These are phyloP conservation scores for Perccottus glenii DNA, from an alignment of 2,113 vertebrate species.

Conservation along the genomic window DNA sequence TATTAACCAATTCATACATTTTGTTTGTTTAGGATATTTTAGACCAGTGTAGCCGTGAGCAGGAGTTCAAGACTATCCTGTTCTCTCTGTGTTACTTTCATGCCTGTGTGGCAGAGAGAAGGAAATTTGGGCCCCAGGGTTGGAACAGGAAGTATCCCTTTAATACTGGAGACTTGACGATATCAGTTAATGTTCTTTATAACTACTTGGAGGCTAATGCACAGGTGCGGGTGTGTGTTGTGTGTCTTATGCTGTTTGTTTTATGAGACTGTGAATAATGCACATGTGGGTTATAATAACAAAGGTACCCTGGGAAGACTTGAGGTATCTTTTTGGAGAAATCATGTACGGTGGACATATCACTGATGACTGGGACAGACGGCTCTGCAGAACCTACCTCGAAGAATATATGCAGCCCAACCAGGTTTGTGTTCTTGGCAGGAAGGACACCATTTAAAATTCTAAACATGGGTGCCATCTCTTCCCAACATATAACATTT, in stretches of 20 bases:
- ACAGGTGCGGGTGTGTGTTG: constrained; percentile 70
- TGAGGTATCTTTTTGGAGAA: constrained; percentile 85
- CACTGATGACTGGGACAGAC: constrained; percentile 85
- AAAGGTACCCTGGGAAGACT: constrained; percentile 85
- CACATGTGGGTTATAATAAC: constrained; percentile 5
- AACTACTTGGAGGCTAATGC: constrained; percentile 86
- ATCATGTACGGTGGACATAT: constrained; percentile 88
- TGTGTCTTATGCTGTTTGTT: neutral
- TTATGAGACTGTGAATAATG: neutral
- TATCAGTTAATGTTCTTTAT: constrained; percentile 84
- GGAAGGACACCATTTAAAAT: neutral
- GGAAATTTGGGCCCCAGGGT: constrained; percentile 84
- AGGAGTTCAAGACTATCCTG: constrained; percentile 87
- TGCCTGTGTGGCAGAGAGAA: constrained; percentile 82
- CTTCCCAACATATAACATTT: no score
- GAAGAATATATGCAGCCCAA: constrained; percentile 87
- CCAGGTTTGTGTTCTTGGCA: constrained; percentile 69
- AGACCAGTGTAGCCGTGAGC: constrained; percentile 82
- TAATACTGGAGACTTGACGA: constrained; percentile 84
- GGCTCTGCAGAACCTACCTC: constrained; percentile 83
- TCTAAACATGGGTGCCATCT: no score
- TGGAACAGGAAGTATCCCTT: constrained; percentile 87
- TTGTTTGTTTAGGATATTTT: constrained; percentile 75
- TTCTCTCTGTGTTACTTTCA: constrained; percentile 87
- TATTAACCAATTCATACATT: neutral